Base-by-base conservation (phyloP, 2,113 vertebrate genomes). In the Nannobrachium achirus region DNA sequence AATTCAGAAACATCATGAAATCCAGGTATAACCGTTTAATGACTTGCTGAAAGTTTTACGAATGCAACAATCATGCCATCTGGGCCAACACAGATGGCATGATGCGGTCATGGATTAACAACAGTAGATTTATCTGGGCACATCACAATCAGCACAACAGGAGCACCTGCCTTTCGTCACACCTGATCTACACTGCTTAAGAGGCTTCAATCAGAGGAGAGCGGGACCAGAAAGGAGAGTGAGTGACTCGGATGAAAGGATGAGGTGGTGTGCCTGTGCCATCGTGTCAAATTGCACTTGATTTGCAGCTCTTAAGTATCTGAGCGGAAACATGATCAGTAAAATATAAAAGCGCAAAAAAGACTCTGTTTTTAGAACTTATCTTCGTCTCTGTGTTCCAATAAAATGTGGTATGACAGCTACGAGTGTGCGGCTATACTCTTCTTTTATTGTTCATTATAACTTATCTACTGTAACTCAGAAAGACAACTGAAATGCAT, bases 301-400 rank as follows among this genome's bases (percentile, higher is more conserved):
- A 3, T 66, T n/a, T n/a, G n/a, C n/a, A n/a, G 10, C 13, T 45
- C 44, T 45, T 45, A 6, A 11, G 7, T 73, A 80, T 10, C 76
- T 75, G 63, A 55, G 11, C 38, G 56, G 39, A 78, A 61, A 74
- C 11, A 6, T 63, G 50, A 8, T 56, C 18, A 66, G 7, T 2
- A 51, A 4, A 58, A 16, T 10, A 50, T 7, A 63, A 10, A 5
- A 25, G 20, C 20, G 4, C 20, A 25, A 25, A 25, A 25, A 25
- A 25, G 20, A 1, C 20, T n/a, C n/a, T n/a, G n/a, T n/a, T n/a
- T n/a, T n/a, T 25, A 25, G 1, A 25, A 25, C 25, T 33, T 33
- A 33, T 33, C 25, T 33, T n/a, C n/a, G n/a, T n/a, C n/a, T n/a
- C n/a, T n/a, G n/a, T n/a, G n/a, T n/a, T n/a, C n/a, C n/a, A n/a